Evolutionary conservation across 1,140 invertebrate genomes (phyloP).

Genomic region (Pygmarrhopalites habei): DNA sequence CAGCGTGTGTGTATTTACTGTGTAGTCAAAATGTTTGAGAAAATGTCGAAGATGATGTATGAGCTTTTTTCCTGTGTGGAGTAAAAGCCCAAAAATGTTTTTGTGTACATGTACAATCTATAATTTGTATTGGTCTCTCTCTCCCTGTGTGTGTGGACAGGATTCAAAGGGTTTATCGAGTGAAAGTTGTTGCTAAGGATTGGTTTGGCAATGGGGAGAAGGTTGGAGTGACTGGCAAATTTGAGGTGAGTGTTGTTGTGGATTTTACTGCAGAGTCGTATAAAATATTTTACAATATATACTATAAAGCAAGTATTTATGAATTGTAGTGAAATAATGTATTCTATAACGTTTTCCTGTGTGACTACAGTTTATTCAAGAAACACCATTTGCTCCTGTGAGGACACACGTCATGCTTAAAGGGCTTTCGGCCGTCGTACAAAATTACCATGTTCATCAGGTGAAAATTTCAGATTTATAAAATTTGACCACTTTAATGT

Average conservation of each 20-base stretch:
- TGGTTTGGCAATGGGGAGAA: slow-evolving; percentile 74
- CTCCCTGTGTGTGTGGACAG: slow-evolving; percentile 52
- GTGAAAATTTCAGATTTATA: too few relatives aligned
- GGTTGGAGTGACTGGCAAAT: slow-evolving; percentile 58
- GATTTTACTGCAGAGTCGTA: slow-evolving; percentile 51
- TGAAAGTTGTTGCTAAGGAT: slow-evolving; percentile 75
- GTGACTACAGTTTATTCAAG: slow-evolving; percentile 53
- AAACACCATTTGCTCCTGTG: slow-evolving; percentile 74
- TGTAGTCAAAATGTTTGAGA: too few relatives aligned
- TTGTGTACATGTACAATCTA: background rate
- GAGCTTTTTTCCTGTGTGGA: too few relatives aligned
- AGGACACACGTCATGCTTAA: slow-evolving; percentile 69
- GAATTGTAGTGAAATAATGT: too few relatives aligned
- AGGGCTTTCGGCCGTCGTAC: slow-evolving; percentile 58
- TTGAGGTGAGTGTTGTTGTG: slow-evolving; percentile 48
- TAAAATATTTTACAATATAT: slow-evolving; percentile 41
- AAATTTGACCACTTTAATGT: background rate
- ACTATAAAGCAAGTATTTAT: background rate
- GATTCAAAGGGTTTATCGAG: slow-evolving; percentile 62
- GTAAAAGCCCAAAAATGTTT: background rate
- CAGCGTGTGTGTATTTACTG: too few relatives aligned
- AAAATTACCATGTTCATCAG: slow-evolving; percentile 75
- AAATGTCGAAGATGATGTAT: too few relatives aligned
- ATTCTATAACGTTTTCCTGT: too few relatives aligned
- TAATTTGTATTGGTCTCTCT: background rate